These are phyloP conservation scores for Scaptomyza parva DNA, from an alignment of 2,888 invertebrate species.

Conservation along the genomic window DNA sequence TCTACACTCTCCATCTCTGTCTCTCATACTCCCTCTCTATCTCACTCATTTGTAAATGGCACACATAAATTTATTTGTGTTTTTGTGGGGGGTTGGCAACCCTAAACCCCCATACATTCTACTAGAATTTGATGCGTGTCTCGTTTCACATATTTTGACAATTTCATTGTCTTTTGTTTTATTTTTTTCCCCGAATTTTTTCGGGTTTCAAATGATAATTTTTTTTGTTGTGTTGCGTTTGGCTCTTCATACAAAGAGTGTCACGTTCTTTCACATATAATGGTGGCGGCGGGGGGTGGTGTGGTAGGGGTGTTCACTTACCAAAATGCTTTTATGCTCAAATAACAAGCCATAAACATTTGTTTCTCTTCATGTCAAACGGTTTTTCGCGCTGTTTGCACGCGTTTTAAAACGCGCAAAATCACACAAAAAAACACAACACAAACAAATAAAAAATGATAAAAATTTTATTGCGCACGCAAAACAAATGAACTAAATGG, in stretches of 20 bases:
- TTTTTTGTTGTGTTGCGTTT: slow-evolving; percentile 3
- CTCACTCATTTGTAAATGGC: slow-evolving; percentile 71
- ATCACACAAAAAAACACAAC: slow-evolving; percentile 25
- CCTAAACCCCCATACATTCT: background rate
- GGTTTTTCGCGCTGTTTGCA: slow-evolving; percentile 71
- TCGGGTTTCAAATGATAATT: slow-evolving; percentile 65
- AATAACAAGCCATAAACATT: slow-evolving; percentile 81
- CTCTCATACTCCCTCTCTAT: slow-evolving; percentile 34
- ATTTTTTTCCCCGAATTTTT: slow-evolving; percentile 27
- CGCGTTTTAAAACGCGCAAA: slow-evolving; percentile 61
- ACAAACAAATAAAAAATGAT: slow-evolving; percentile 74
- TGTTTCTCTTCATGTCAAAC: slow-evolving; percentile 33
- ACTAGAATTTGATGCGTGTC: slow-evolving; percentile 69
- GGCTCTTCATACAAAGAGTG: slow-evolving; percentile 61
- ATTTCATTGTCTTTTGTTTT: slow-evolving; percentile 73
- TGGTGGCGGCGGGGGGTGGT: slow-evolving; percentile 4
- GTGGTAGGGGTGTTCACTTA: slow-evolving; percentile 7
- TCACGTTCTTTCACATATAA: slow-evolving; percentile 58
- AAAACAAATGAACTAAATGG: slow-evolving; percentile 79
- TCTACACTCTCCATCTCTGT: slow-evolving; percentile 57
- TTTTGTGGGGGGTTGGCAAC: slow-evolving; percentile 51
- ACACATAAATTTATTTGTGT: slow-evolving; percentile 78
- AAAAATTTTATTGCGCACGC: slow-evolving; percentile 79
- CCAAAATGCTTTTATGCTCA: slow-evolving; percentile 74
- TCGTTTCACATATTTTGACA: slow-evolving; percentile 79